A percentile compares a stretch with the other conserved stretches of the same genome.
Conservation (phyloP, 2,113 vertebrate species). For the Vicugna pacos region DNA sequence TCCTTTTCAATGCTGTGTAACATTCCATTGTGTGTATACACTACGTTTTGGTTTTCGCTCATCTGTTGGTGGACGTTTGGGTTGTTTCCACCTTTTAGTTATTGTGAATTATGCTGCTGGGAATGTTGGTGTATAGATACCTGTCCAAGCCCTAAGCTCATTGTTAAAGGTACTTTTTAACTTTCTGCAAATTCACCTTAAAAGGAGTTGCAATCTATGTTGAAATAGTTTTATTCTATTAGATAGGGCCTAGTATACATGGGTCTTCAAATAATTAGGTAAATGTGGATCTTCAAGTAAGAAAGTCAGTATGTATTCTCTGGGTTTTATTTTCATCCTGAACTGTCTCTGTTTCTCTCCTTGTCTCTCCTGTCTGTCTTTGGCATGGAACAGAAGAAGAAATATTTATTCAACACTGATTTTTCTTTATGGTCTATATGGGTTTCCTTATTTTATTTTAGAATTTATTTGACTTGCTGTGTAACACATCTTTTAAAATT, state of each 20-base stretch:
- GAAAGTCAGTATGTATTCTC: background rate
- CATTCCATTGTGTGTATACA: background rate
- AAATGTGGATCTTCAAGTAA: background rate
- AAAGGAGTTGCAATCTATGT: background rate
- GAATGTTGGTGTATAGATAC: background rate
- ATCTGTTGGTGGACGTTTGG: background rate
- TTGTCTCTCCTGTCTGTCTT: background rate
- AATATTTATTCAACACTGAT: background rate
- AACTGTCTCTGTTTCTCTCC: background rate
- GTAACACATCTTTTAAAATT: background rate
- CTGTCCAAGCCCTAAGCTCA: background rate
- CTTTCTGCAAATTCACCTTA: background rate
- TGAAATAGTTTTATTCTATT: background rate
- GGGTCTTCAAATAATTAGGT: background rate
- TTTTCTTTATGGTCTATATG: background rate
- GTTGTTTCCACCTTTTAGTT: background rate
- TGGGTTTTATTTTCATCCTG: background rate
- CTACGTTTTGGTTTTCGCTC: background rate
- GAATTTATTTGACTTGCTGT: background rate
- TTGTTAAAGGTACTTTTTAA: background rate
- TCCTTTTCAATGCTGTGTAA: background rate
- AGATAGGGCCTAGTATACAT: background rate
- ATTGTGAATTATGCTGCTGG: background rate
- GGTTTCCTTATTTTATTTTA: slow-evolving; percentile 1
- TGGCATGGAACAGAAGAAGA: background rate